These are phyloP conservation scores for Platyrinchus mystaceus DNA, from an alignment of 2,797 vertebrate species.

Conservation along the genomic window DNA sequence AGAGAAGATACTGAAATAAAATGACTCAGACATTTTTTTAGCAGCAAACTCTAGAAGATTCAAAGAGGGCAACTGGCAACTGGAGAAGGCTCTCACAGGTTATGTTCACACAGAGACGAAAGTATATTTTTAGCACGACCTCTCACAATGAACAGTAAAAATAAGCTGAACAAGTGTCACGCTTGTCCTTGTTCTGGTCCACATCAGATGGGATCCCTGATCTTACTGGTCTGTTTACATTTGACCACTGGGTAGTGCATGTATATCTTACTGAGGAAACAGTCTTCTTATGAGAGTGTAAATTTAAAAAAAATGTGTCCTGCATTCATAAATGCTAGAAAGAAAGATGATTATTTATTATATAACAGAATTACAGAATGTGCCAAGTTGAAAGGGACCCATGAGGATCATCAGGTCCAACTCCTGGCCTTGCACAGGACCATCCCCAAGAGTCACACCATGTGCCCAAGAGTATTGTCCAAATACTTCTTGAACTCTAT, in stretches of 20 bases:
- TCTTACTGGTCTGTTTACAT: not conserved
- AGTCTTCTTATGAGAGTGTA: not conserved
- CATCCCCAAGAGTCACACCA: not conserved
- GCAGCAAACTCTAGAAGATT: not conserved
- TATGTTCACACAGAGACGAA: not conserved
- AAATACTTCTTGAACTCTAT: not conserved
- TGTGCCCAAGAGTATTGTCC: not conserved
- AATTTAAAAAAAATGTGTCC: not conserved
- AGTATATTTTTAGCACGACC: not conserved
- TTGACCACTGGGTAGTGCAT: not conserved
- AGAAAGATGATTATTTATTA: not conserved
- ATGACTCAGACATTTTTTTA: not conserved
- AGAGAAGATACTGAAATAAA: not conserved
- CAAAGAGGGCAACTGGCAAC: not conserved
- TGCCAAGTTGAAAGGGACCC: not conserved
- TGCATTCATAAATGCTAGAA: not conserved
- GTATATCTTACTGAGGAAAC: not conserved
- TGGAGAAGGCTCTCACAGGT: not conserved
- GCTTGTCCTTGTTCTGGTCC: not conserved
- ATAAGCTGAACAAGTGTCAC: not conserved
- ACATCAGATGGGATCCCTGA: not conserved
- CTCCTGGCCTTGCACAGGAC: not conserved
- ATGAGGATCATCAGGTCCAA: not conserved
- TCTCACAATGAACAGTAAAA: not conserved
- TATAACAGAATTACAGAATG: not conserved